A percentile compares a stretch with the other conserved stretches of the same genome.
phyloP scores from a whole-genome alignment of 2,888 invertebrate species.

The Apocheima hispidaria region DNA sequence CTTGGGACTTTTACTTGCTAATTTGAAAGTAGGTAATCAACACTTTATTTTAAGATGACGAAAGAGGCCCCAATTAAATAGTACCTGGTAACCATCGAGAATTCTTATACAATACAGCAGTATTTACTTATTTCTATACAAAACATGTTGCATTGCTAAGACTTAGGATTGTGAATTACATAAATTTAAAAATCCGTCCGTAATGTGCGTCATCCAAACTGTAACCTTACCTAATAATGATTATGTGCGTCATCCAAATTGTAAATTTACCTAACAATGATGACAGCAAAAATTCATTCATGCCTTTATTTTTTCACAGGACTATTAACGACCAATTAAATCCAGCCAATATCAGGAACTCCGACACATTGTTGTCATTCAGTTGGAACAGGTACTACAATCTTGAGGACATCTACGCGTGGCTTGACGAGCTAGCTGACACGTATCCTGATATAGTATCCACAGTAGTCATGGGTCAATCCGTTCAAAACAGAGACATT shows the following conservation, averaged over 20 bases:
- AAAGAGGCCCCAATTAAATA: no score
- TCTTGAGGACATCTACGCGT: conserved; percentile 86
- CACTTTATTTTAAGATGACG: no score
- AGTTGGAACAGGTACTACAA: conserved; percentile 87
- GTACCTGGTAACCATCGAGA: no score
- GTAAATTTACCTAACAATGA: neutral
- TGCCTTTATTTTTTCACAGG: conserved; percentile 57
- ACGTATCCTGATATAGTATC: conserved; percentile 81
- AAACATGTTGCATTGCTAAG: no score
- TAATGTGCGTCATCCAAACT: no score
- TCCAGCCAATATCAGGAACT: conserved; percentile 51
- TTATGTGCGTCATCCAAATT: neutral
- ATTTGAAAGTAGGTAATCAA: no score
- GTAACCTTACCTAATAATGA: no score
- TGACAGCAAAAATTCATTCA: neutral
- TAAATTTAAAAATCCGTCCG: no score
- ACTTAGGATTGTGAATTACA: no score
- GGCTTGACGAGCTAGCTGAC: conserved; percentile 83
- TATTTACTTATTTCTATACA: no score
- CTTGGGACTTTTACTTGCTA: no score
- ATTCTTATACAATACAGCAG: no score
- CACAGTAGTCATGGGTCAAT: conserved; percentile 83
- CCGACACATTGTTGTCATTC: conserved; percentile 60
- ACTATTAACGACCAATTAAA: conserved; percentile 80
- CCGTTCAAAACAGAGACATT: conserved; percentile 87